A percentile compares a stretch with the other conserved stretches of the same genome.
Conservation (phyloP, 2,113 vertebrate genomes). For the Panthera leo region DNA sequence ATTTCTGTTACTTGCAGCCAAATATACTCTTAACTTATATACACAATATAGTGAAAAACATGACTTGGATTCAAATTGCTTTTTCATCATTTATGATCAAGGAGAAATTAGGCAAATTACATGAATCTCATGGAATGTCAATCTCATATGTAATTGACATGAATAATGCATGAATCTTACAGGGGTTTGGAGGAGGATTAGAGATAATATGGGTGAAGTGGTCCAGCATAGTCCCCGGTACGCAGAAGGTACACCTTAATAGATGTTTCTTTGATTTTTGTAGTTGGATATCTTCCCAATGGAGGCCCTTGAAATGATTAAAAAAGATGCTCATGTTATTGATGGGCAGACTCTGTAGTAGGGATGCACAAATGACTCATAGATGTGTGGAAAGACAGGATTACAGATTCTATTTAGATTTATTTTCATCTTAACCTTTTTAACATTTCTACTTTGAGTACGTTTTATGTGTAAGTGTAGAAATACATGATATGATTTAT, state of each 20-base stretch:
- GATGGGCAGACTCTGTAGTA: neutral
- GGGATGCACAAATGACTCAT: neutral
- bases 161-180: neutral
- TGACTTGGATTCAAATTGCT: neutral
- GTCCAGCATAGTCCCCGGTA: neutral
- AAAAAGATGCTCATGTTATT: neutral
- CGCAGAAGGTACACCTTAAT: neutral
- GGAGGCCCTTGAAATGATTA: neutral
- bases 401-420: neutral
- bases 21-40: neutral
- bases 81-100: neutral
- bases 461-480: neutral
- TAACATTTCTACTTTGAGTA: neutral
- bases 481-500: neutral
- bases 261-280: neutral
- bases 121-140: neutral
- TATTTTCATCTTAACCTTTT: constrained; percentile 9
- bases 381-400: neutral
- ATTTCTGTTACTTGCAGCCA: neutral
- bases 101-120: neutral
- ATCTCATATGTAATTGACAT: neutral
- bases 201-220: neutral
- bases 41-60: neutral
- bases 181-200: neutral
- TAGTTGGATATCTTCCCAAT: neutral